These are phyloP conservation scores for Arothron firmamentum DNA, from an alignment of 2,113 vertebrate species.

Conservation along the genomic window DNA sequence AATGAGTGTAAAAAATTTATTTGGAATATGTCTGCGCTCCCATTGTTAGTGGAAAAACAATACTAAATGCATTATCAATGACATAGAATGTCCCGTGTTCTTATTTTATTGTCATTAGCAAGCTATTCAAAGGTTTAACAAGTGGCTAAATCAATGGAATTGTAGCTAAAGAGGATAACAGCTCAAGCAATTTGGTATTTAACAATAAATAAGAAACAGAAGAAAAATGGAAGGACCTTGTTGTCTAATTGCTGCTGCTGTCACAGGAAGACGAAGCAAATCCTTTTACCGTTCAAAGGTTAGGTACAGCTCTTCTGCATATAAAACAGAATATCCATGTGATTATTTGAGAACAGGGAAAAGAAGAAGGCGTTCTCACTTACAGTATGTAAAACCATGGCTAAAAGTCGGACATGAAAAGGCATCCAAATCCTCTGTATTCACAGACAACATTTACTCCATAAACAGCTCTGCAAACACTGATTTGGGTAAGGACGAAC, in stretches of 20 bases:
- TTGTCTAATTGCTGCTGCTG: constrained; percentile 11
- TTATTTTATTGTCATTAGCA: constrained; percentile 19
- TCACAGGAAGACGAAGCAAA: constrained; percentile 22
- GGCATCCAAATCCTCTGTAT: too few relatives aligned
- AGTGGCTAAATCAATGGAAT: too few relatives aligned
- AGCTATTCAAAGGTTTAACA: constrained; percentile 14
- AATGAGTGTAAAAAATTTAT: constrained; percentile 73
- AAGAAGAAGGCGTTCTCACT: too few relatives aligned
- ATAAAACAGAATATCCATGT: too few relatives aligned
- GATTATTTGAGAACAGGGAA: too few relatives aligned
- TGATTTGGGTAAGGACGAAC: too few relatives aligned
- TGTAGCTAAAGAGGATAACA: too few relatives aligned
- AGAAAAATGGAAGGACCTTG: constrained; percentile 31
- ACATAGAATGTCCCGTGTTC: constrained; percentile 19
- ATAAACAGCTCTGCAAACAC: too few relatives aligned
- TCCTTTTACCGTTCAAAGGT: background rate
- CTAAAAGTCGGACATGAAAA: too few relatives aligned
- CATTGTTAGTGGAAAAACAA: constrained; percentile 53
- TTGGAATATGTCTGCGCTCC: constrained; percentile 43
- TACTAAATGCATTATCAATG: constrained; percentile 21
- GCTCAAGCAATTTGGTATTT: background rate
- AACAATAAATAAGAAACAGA: constrained; percentile 8
- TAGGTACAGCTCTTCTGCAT: too few relatives aligned
- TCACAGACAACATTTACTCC: too few relatives aligned
- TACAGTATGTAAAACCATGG: too few relatives aligned